phyloP scores from a whole-genome alignment of 2,113 vertebrate species.

The Romanogobio albipinnatus region DNA sequence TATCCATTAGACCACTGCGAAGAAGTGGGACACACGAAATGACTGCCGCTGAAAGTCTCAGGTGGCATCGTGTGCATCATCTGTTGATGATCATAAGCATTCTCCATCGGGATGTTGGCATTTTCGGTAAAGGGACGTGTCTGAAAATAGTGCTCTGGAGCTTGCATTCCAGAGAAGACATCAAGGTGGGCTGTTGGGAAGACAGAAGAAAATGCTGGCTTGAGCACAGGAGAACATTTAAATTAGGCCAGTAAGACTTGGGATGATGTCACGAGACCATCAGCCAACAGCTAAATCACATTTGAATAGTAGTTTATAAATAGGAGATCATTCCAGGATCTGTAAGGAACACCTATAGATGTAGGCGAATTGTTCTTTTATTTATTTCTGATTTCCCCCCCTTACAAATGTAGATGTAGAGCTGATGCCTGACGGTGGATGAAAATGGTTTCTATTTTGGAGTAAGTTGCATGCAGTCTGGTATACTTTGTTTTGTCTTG shows the following conservation, averaged over 20 bases:
- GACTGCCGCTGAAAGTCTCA: conserved; percentile 62
- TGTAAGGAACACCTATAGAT: conserved; percentile 29
- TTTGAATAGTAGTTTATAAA: conserved; percentile 74
- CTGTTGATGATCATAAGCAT: conserved; percentile 73
- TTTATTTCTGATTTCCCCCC: conserved; percentile 24
- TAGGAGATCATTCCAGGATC: conserved; percentile 53
- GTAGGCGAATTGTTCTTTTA: conserved; percentile 47
- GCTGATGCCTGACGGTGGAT: conserved; percentile 51
- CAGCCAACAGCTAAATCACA: conserved; percentile 72
- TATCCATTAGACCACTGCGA: conserved; percentile 71
- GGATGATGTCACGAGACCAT: conserved; percentile 71
- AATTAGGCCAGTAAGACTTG: conserved; percentile 65
- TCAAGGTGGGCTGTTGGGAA: conserved; percentile 74
- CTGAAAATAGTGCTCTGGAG: conserved; percentile 66
- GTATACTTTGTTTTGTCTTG: conserved; percentile 44
- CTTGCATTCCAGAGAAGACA: conserved; percentile 65
- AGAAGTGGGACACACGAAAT: conserved; percentile 60
- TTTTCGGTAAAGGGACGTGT: conserved; percentile 71
- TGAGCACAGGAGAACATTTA: conserved; percentile 68
- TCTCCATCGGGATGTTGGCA: conserved; percentile 73
- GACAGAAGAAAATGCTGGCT: conserved; percentile 51
- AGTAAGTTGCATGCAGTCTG: conserved; percentile 54
- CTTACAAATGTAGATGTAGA: not conserved
- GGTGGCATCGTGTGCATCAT: conserved; percentile 77
- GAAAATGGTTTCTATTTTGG: conserved; percentile 41